Evolutionary conservation across 2,797 vertebrate genomes (phyloP), one percentile per base, ranked within the genome.

Genomic region (Notoglanidium macrostoma): DNA sequence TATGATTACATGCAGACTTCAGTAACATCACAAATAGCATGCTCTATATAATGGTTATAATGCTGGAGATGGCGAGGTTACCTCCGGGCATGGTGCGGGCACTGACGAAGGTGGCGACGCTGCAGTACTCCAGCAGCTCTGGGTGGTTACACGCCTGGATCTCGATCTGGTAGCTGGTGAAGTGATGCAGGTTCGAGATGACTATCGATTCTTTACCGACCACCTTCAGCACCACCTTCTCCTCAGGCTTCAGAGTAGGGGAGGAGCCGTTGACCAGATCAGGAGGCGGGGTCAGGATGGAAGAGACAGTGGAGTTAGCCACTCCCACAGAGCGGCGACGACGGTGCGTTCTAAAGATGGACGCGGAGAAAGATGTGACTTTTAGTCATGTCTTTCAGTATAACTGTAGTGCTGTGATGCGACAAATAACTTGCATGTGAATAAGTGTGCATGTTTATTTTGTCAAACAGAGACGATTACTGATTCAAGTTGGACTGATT

Each of bases 81-180:
- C 98, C 96, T 93, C 98, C 97, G 0, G 98, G 98, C 97, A 98
- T 97, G 65, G 98, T 99, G 88, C 98, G 95, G 68, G 98, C 98
- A 0, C 96, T 98, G 94, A 98, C 97, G 0, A 97, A 98, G 0
- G 97, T 96, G 0, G 98, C 96, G 86, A 98, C 95, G 5, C 98
- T 98, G 93, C 98, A 99, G 55, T 96, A 94, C 1, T 94, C 93
- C 0, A 90, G 89, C 0, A 97, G 95, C 0, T 92, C 90, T 0
- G 93, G 95, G 15, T 98, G 95, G 94, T 99, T 99, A 91, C 98
- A 99, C 21, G 98, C 98, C 85, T 97, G 97, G 89, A 99, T 97
- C 94, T 99, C 98, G 0, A 99, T 99, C 91, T 98, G 97, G 65
- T 99, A 99, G 32, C 97, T 98, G 0, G 98, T 99, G 83, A 99